Conservation (phyloP, 35 echinoderm and acorn worm species). For the Strongylocentrotus purpuratus region DNA sequence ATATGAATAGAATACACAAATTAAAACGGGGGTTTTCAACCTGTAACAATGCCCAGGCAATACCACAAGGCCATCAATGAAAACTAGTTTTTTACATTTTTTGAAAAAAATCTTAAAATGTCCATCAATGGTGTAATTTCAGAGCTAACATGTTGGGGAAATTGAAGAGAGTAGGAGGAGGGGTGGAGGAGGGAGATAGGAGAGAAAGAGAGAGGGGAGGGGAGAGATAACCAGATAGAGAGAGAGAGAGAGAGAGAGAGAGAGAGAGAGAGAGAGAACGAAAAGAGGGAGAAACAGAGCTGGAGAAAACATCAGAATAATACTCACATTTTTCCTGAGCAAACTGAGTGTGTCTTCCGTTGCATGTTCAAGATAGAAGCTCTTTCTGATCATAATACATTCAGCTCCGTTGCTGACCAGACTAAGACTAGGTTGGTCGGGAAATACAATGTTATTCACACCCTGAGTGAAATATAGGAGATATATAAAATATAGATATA, state of each 20-base stretch:
- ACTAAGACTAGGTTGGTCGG: slow-evolving; percentile 77
- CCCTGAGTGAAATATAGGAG: slow-evolving; percentile 45
- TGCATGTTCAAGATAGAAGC: slow-evolving; percentile 81
- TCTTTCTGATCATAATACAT: slow-evolving; percentile 82
- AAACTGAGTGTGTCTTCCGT: slow-evolving; percentile 62
- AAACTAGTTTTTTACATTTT: no score
- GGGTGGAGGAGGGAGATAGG: neutral
- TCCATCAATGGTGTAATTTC: no score
- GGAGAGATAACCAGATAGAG: neutral
- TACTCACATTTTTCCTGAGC: slow-evolving; percentile 71
- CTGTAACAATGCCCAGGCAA: no score
- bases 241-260: neutral
- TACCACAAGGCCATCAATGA: no score
- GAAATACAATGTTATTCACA: slow-evolving; percentile 65
- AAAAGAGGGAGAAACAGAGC: no score
- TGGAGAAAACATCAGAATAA: no score
- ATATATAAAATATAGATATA: neutral
- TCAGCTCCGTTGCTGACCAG: slow-evolving; percentile 85
- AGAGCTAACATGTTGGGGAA: neutral
- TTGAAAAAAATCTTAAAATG: no score
- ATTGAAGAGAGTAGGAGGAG: neutral
- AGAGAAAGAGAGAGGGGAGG: neutral
- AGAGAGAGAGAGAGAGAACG: no score
- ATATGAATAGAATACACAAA: no score
- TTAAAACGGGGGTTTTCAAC: no score